Percentiles rank a stretch among this genome's conserved stretches.
These are phyloP conservation scores for Mizuhopecten yessoensis DNA, from an alignment of 1,140 invertebrate species.

Conservation along the genomic window DNA sequence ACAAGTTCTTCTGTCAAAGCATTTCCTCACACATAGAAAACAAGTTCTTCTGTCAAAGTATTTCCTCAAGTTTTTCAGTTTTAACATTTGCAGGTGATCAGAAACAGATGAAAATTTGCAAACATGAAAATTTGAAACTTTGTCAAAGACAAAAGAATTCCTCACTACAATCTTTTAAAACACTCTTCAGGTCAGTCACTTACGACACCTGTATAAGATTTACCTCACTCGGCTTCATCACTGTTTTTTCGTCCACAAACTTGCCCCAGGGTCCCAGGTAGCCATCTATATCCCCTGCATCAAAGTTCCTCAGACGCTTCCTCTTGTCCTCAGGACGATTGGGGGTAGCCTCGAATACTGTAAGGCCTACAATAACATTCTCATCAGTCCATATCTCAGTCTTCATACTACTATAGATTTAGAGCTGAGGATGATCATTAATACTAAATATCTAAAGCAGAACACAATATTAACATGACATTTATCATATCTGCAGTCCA, in stretches of 20 bases:
- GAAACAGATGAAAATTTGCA: too few relatives aligned
- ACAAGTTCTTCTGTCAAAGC: too few relatives aligned
- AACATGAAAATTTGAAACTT: too few relatives aligned
- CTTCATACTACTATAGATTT: not conserved
- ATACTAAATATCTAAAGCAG: not conserved
- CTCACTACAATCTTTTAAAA: too few relatives aligned
- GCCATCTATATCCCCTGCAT: constrained; percentile 96
- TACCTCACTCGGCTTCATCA: constrained; percentile 93
- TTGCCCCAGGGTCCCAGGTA: constrained; percentile 99
- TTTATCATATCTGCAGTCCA: not conserved
- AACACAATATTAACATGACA: not conserved
- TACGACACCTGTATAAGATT: not conserved
- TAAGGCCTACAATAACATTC: constrained; percentile 81
- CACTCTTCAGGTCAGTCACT: too few relatives aligned
- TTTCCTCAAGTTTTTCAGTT: too few relatives aligned
- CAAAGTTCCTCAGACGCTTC: constrained; percentile 95
- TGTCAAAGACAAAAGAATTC: too few relatives aligned
- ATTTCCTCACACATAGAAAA: too few relatives aligned
- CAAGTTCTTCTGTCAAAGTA: too few relatives aligned
- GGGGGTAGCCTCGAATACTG: constrained; percentile 94
- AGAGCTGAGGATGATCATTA: not conserved
- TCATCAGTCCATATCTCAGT: not conserved
- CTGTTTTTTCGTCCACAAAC: constrained; percentile 94
- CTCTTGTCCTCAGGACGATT: constrained; percentile 89
- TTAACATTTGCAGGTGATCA: too few relatives aligned